Percentiles rank a stretch among this genome's conserved stretches.
These are phyloP conservation scores for Rhogogaster chlorosoma DNA, from an alignment of 2,888 invertebrate species.

Conservation along the genomic window DNA sequence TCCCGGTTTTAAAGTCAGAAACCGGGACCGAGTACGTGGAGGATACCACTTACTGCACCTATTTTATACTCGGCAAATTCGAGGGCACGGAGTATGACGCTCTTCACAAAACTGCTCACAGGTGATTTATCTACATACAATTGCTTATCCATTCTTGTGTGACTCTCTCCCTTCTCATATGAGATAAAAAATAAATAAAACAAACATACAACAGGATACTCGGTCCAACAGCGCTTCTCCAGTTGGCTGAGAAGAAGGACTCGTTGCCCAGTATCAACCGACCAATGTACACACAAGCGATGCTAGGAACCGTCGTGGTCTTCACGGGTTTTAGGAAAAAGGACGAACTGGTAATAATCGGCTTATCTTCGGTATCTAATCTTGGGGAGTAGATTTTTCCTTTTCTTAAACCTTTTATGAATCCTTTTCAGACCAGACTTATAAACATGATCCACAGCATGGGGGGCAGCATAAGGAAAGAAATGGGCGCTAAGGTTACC, in stretches of 20 bases:
- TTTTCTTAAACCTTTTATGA: constrained; percentile 19
- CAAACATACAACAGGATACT: constrained; percentile 81
- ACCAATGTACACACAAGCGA: constrained; percentile 92
- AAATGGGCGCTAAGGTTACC: constrained; percentile 93
- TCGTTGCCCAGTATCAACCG: constrained; percentile 87
- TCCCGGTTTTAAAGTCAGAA: constrained; percentile 83
- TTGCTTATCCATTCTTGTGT: too few species aligned
- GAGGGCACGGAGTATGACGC: constrained; percentile 86
- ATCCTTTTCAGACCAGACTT: constrained; percentile 85
- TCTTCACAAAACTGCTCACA: constrained; percentile 83
- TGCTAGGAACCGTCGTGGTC: constrained; percentile 93
- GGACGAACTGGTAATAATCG: constrained; percentile 90
- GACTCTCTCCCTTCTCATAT: neutral
- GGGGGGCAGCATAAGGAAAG: constrained; percentile 97
- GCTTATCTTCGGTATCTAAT: too few species aligned
- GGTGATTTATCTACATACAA: constrained; percentile 73
- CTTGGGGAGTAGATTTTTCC: too few species aligned
- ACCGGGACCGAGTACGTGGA: constrained; percentile 82
- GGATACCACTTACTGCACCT: constrained; percentile 82
- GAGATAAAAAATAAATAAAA: too few species aligned
- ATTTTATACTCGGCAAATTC: constrained; percentile 88
- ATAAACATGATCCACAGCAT: constrained; percentile 96
- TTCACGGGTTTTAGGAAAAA: constrained; percentile 95
- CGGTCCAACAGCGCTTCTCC: constrained; percentile 90
- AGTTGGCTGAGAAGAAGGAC: constrained; percentile 86